Base-by-base conservation (phyloP, 2,888 invertebrate species). In the Pyrochroa serraticornis region DNA sequence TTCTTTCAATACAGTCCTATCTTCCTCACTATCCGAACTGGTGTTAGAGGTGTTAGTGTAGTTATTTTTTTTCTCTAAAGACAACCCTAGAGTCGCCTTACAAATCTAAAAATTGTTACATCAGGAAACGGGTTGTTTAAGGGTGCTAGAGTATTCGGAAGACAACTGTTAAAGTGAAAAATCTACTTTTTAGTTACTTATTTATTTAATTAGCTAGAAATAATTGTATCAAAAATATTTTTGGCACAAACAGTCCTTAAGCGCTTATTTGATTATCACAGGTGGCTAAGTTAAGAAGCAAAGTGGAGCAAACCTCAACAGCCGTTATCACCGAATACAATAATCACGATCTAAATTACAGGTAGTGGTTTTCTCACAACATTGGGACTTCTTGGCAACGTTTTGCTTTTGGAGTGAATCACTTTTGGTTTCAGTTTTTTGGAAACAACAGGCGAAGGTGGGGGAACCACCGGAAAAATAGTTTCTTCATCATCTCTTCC, bases 371-470 rank as follows among this genome's bases (percentile, higher is more conserved):
- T 84, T 61, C 86, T 79, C 68, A 81, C 82, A 0, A 72, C 64
- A 53, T 71, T 73, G 3, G 77, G 76, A 58, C 81, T 80, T 69
- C 79, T 72, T 54, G 59, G 58, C 22, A 64, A 51, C 49, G 62
- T 52, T 52, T 69, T 73, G 8, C 59, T 43, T 63, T 70, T 75
- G 12, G 51, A 39, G 33, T 43, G 32, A 7, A 34, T 63, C 30
- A 59, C 45, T 33, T 63, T 61, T 13, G 69, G 57, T 62, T 73
- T 61, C 47, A 60, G 55, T 57, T 65, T 51, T 81, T 80, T 65
- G 80, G 79, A 7, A 82, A 86, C 79, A 58, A 85, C 84, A 7
- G 91, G 90, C 0, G 91, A 88, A 39, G 89, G 87, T 1, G 91
- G 90, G 53, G 91, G 91, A 9, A 87, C 88, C 12, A 79, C 78